Base-by-base conservation (phyloP, 2,113 vertebrate genomes). In the Neodontobutis hainanensis region DNA sequence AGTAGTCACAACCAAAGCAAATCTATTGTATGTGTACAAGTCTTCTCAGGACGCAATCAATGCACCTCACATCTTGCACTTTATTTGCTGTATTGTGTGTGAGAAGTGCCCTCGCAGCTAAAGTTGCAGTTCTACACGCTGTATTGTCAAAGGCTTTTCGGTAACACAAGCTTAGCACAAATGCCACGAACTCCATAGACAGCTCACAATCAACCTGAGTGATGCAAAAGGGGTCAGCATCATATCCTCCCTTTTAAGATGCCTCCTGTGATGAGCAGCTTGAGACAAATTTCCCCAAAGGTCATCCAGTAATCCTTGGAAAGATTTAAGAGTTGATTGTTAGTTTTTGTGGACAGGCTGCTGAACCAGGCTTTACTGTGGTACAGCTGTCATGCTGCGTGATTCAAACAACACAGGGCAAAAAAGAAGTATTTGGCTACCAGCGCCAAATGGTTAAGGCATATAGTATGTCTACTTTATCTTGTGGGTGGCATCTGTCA, bases 301-400 rank as follows among this genome's bases (percentile, higher is more conserved):
- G 34, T 38, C 34, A 14, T 55, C 34, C 12, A 55, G 52, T 55
- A 55, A 55, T 55, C 52, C 52, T 11, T 55, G 32, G 52, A 36
- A 36, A 12, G 4, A 12, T 12, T 27, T 7, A 34, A 55, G 34
- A 38, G 12, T 14, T 55, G 52, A 55, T 55, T 36, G 52, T 55
- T 55, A 55, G 52, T 15, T 38, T 55, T n/a, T n/a, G 34, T 2
- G 34, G 34, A 55, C 52, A 55, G 52, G 35, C 52, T 55, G 51
- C 51, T 14, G 51, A 36, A 35, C 51, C 51, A 53, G 27, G 32
- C 51, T 12, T 34, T 53, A 36, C 27, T 14, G 51, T 3, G 1
- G 34, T 36, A 36, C 34, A 55, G 34, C 12, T 55, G 51, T 55
- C 51, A 36, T n/a, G 34, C 51, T 55, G 51, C 6, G 51, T 35